Conservation (phyloP, 2,113 vertebrate species). For the Mobula hypostoma region DNA sequence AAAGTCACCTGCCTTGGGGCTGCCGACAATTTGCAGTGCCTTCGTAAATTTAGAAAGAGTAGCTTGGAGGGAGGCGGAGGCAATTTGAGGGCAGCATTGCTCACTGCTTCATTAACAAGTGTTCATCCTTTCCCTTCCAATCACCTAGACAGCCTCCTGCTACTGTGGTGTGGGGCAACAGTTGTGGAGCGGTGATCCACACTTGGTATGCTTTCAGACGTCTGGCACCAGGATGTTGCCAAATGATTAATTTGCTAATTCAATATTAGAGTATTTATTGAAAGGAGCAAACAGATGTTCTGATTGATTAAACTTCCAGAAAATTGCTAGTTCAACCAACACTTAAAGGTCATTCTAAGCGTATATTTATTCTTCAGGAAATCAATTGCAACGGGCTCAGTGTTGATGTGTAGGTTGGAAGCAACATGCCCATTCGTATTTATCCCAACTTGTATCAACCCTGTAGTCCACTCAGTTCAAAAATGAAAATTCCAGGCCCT, state of each 20-base stretch:
- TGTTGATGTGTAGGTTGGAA: background rate
- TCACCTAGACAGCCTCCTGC: background rate
- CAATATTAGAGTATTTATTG: background rate
- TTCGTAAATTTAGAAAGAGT: background rate
- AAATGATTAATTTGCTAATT: slow-evolving; percentile 2
- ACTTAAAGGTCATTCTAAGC: background rate
- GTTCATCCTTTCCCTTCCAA: background rate
- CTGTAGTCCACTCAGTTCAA: background rate
- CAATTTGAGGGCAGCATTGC: background rate
- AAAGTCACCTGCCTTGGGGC: background rate
- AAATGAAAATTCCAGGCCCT: background rate
- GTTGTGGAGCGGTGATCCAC: background rate
- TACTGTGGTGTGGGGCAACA: background rate
- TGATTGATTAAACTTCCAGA: background rate
- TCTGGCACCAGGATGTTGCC: slow-evolving; percentile 17
- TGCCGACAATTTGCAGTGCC: background rate
- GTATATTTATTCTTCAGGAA: background rate
- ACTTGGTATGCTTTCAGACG: background rate
- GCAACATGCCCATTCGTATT: background rate
- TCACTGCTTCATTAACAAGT: background rate
- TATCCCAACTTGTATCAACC: background rate
- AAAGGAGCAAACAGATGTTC: slow-evolving; percentile 19
- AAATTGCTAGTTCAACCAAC: slow-evolving; percentile 17
- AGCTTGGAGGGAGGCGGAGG: background rate
- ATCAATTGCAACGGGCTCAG: background rate